Evolutionary conservation across 1,140 invertebrate genomes (phyloP).

Genomic region (Teleopsis dalmanni): DNA sequence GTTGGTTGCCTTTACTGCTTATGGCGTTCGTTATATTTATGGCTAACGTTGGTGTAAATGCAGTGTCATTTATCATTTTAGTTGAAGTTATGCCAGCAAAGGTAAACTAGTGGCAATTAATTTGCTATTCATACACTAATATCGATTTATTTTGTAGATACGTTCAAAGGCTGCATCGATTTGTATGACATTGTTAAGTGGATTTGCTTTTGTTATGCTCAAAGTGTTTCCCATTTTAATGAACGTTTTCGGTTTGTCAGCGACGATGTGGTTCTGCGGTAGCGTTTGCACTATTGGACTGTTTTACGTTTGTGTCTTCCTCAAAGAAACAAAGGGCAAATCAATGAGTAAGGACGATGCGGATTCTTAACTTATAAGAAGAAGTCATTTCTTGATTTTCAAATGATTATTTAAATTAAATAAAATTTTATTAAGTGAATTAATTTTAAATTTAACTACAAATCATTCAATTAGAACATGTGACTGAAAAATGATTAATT

Average conservation of each 20-base stretch:
- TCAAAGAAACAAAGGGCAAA: slow-evolving; percentile 37
- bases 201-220: slow-evolving; percentile 27
- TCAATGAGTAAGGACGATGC: slow-evolving; percentile 19
- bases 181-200: slow-evolving; percentile 27
- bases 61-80: slow-evolving; percentile 34
- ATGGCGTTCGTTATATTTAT: slow-evolving; percentile 35
- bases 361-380: too few relatives aligned
- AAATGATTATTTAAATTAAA: neutral
- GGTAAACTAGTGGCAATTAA: slow-evolving; percentile 2
- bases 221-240: slow-evolving; percentile 34
- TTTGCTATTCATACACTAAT: neutral
- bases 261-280: slow-evolving; percentile 34
- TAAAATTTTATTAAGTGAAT: neutral
- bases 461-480: neutral
- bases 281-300: slow-evolving; percentile 20
- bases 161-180: slow-evolving; percentile 25
- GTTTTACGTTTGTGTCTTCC: slow-evolving; percentile 27
- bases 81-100: slow-evolving; percentile 31
- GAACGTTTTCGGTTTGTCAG: slow-evolving; percentile 26
- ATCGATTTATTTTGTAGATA: slow-evolving; percentile 14
- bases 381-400: neutral
- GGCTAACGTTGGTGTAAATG: slow-evolving; percentile 27
- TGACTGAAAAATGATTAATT: too few relatives aligned
- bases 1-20: slow-evolving; percentile 30
- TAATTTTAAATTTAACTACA: neutral